These are phyloP conservation scores for Linnaemya vulpina DNA, from an alignment of 2,888 invertebrate genomes.

Conservation along the genomic window DNA sequence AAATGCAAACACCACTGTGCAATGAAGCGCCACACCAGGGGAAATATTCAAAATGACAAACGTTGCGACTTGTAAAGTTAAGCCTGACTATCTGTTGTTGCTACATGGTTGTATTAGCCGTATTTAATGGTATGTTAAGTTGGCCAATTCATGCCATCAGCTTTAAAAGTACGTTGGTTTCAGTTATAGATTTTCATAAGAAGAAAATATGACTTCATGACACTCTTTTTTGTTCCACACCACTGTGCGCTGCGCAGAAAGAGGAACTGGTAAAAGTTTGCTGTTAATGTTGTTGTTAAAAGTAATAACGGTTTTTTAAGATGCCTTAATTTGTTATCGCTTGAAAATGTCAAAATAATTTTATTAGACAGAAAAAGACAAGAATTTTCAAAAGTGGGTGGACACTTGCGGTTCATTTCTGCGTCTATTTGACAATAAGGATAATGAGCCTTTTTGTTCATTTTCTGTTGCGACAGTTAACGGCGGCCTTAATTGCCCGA, in stretches of 20 bases:
- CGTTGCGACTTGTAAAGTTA: too few species aligned
- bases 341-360: constrained; percentile 66
- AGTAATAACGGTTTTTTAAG: constrained; percentile 51
- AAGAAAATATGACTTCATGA: too few species aligned
- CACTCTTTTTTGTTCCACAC: background rate
- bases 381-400: background rate
- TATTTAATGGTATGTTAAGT: too few species aligned
- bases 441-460: constrained; percentile 41
- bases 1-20: too few species aligned
- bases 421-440: constrained; percentile 42
- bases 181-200: too few species aligned
- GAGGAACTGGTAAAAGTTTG: constrained; percentile 9
- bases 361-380: background rate
- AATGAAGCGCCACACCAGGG: too few species aligned
- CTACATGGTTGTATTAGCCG: too few species aligned
- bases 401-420: background rate
- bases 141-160: too few species aligned
- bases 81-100: too few species aligned
- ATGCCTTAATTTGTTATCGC: constrained; percentile 65
- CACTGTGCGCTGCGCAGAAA: background rate
- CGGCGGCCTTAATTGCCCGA: constrained; percentile 51
- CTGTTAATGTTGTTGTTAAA: constrained; percentile 62
- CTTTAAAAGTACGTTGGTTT: too few species aligned
- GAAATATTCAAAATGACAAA: too few species aligned
- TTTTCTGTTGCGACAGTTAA: constrained; percentile 51